Base-by-base conservation (phyloP, 2,113 vertebrate genomes). In the Eonycteris spelaea region DNA sequence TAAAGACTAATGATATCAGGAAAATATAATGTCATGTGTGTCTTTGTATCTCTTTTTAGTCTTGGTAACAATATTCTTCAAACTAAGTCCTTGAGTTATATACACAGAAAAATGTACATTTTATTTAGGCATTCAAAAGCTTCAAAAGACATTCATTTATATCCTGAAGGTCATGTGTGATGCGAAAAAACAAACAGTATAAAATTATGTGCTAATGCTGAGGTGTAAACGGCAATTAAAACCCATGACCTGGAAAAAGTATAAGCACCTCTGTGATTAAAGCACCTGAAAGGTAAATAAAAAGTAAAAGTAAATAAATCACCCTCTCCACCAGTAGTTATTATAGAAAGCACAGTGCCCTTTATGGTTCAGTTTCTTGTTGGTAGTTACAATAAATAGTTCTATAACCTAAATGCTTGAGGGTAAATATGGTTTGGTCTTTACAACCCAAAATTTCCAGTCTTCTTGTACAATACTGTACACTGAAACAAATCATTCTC, bases 141-240 rank as follows among this genome's bases (percentile, higher is more conserved):
- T 94, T 77, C 28, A 16, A 87, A 94, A 95, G 12, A 5, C 5
- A 87, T 80, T 45, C 22, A 92, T 28, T 7, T 82, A 83, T 48
- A 21, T 19, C 77, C 83, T 96, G 45, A 53, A 96, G 67, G 33
- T 96, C 80, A 74, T 53, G 38, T 86, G 21, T 30, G 80, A 94
- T 38, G 33, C 73, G 93, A 97, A 53, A 79, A 53, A 79, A 14
- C 13, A 90, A 96, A 91, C 12, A 75, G 24, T 43, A 35, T 48
- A 45, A 96, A 96, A 85, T 93, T 53, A 95, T 5, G 13, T 91
- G 86, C 30, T 95, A 97, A 97, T 87, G 40, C 18, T 86, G 30
- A 96, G 26, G 22, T 77, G 13, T 53, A 90, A 87, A 53, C 40
- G 59, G 9, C 16, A 91, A 91, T 93, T 94, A 96, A 96, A 92